phyloP scores from a whole-genome alignment of 2,113 vertebrate genomes.

The Mesocricetus auratus region DNA sequence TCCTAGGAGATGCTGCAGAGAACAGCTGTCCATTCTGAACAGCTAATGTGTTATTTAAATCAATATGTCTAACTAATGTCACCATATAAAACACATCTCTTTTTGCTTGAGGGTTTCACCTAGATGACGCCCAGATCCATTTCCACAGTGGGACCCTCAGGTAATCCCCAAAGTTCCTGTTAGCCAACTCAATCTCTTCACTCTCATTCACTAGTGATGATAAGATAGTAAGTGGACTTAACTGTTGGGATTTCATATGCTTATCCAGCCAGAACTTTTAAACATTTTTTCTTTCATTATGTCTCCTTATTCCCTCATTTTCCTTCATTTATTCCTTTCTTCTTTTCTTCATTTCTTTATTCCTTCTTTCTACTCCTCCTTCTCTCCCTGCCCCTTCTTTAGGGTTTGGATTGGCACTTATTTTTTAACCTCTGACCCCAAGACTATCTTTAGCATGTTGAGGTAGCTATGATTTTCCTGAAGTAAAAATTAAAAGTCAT shows the following conservation, averaged over 20 bases:
- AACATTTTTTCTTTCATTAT: background rate
- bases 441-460: too few relatives aligned
- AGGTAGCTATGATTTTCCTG: background rate
- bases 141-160: conserved; percentile 49
- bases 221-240: background rate
- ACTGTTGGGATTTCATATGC: background rate
- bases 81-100: conserved; percentile 46
- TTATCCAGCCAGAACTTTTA: conserved; percentile 6
- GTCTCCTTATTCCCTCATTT: too few relatives aligned
- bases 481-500: too few relatives aligned
- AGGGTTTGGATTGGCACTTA: too few relatives aligned
- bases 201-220: background rate
- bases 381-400: too few relatives aligned
- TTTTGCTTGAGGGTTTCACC: conserved; percentile 63
- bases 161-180: conserved; percentile 43
- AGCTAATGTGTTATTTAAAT: conserved; percentile 67
- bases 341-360: background rate
- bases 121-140: conserved; percentile 51
- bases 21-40: conserved; percentile 66
- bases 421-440: too few relatives aligned
- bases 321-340: background rate
- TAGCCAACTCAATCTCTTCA: conserved; percentile 16
- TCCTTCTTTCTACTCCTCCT: background rate
- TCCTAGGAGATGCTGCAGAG: conserved; percentile 52
- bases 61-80: conserved; percentile 63